Evolutionary conservation across 2,797 vertebrate genomes (phyloP).

Genomic region (Sphenodon punctatus): DNA sequence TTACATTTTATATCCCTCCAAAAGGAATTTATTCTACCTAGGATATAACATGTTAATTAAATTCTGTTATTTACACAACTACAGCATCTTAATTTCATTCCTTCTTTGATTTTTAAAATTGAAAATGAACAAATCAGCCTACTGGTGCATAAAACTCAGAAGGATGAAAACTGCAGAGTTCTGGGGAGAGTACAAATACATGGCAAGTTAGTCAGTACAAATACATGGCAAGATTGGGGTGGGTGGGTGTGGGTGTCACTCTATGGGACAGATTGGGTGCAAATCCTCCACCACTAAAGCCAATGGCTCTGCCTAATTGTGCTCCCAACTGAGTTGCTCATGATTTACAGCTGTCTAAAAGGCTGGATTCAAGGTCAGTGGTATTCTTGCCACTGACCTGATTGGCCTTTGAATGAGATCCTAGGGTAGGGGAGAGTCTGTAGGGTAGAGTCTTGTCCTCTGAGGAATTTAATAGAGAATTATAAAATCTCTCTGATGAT

Average conservation of each 20-base stretch:
- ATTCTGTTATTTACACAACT: not conserved
- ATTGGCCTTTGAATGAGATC: no score
- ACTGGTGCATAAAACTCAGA: not conserved
- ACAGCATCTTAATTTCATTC: not conserved
- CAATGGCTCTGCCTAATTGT: accelerated
- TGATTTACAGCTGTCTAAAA: not conserved
- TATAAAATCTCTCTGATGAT: not conserved
- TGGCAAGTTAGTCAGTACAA: not conserved
- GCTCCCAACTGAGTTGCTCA: not conserved
- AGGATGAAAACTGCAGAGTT: not conserved
- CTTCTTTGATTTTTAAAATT: not conserved
- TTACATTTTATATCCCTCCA: not conserved
- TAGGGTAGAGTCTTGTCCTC: no score
- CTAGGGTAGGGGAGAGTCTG: no score
- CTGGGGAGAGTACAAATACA: not conserved
- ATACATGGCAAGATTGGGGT: not conserved
- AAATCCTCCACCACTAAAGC: not conserved
- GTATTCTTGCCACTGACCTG: no score
- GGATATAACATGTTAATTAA: not conserved
- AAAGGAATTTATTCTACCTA: not conserved
- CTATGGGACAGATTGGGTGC: not conserved
- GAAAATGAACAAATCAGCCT: not conserved
- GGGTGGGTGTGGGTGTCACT: no score
- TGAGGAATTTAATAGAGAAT: not conserved
- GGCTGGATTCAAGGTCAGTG: no score